Evolutionary conservation across 2,797 vertebrate genomes (phyloP), one percentile per base, ranked within the genome.

Genomic region (Fistularia commersonii): DNA sequence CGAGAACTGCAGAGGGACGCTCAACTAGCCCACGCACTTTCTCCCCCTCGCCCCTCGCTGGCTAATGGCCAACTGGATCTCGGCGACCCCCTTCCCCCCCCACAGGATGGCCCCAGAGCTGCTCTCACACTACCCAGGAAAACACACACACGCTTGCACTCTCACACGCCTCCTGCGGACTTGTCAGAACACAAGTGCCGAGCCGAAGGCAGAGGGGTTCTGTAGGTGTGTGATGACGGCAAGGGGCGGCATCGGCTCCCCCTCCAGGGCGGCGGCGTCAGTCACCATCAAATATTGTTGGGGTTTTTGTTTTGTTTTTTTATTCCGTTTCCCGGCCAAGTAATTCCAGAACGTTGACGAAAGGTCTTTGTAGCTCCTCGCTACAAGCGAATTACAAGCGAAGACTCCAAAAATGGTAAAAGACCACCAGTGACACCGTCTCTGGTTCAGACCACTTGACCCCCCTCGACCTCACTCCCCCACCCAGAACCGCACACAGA

Each of bases 1-100:
- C 0, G 95, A 96, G 77, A 95, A 93, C 85, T 97, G 95, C 77
- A 86, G 95, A 0, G 93, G 94, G 58, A 95, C 95, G 6, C 90
- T 97, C 48, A 97, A 97, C 88, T 97, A 89, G 90, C 40, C 12
- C 6, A 47, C 31, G 9, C 31, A 32, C 12, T 53, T 72, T 55
- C 45, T 46, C 48, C 44, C 34, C 41, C 53, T 52, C 51, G 15
- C 44, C 52, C 23, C 15, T 46, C 7, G 12, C 10, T 23, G 23
- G 35, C 35, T 37, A 51, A 44, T 5, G 14, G 44, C 45, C 32
- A 41, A 41, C 48, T 45, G 41, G 43, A 40, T 6, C 44, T 2
- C 5, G 31, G 51, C 37, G 32, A 34, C 49, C 57, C 48, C 51
- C 10, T 15, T 15, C 41, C 33, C 40, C 40, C 45, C 35, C 36